Base-by-base conservation (phyloP, 2,888 invertebrate genomes). In the Lochmaea crataegi region DNA sequence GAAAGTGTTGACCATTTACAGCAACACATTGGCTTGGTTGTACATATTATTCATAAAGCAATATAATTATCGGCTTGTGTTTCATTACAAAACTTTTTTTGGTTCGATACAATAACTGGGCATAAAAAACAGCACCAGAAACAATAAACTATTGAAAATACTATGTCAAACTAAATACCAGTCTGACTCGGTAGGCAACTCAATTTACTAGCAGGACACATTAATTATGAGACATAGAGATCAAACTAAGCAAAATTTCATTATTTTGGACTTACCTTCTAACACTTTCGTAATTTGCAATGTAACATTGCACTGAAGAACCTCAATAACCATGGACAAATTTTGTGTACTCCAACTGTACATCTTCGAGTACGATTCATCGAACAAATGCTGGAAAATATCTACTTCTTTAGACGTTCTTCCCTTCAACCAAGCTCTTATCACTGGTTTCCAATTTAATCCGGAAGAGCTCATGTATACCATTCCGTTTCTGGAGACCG, bases 381-480 rank as follows among this genome's bases (percentile, higher is more conserved):
- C 93, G 84, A 96, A 96, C 2, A 95, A 86, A 41, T 90, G 87
- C 75, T 90, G 90, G 80, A 94, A 92, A n/a, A 95, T 89, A 65
- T 89, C 87, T 53, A 87, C 87, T 78, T 90, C 89, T 68, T 91
- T 87, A 45, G 87, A 83, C 67, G 89, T 89, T 85, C 90, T 90
- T 85, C 85, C 87, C 84, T 94, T 94, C 0, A 96, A 84, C 96
- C 96, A 96, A 0, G 94, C 95, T 74, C 91, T 91, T 0, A 97
- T 90, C 68, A 98, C 94, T 83, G 98, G 98, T 81, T 92, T 92
- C 94, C 97, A 98, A 84, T 95, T 94, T 65, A 98, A 87, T 0
- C 97, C 98, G 0, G 98, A 98, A 0, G 97, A 96, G 82, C 97
- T 97, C 98, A 98, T 98, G 85, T 97, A 98, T 6, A 96, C 95